phyloP scores from a whole-genome alignment of 2,797 vertebrate genomes.

The Poecilia picta region DNA sequence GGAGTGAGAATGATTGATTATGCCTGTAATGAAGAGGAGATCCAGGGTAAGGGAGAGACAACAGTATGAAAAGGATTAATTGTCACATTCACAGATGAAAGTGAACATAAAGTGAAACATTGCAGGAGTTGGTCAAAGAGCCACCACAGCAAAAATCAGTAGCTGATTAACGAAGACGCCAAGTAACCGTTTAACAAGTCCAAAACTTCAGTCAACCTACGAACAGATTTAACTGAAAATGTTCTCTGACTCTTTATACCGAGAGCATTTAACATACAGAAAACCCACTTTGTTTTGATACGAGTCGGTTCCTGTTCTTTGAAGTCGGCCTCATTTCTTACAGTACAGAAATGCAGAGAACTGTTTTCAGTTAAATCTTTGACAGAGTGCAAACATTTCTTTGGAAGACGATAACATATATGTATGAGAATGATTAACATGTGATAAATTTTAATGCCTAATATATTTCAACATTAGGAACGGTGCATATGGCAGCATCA shows the following conservation, averaged over 20 bases:
- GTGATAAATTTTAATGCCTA: neutral
- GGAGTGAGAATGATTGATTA: slow-evolving; percentile 95
- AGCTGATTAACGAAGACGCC: neutral
- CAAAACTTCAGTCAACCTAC: neutral
- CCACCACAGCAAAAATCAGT: slow-evolving; percentile 7
- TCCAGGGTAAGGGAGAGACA: slow-evolving; percentile 78
- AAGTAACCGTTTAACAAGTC: slow-evolving; percentile 12
- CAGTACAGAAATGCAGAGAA: neutral
- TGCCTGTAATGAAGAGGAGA: slow-evolving; percentile 88
- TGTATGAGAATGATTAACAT: neutral
- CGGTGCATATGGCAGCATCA: neutral
- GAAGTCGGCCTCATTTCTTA: neutral
- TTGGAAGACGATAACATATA: neutral
- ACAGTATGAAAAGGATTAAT: slow-evolving; percentile 70
- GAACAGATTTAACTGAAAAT: neutral
- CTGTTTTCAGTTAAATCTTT: neutral
- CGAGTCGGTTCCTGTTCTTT: neutral
- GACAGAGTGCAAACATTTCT: neutral
- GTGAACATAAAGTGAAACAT: slow-evolving; percentile 40
- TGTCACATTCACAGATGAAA: slow-evolving; percentile 37
- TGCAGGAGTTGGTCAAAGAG: slow-evolving; percentile 22
- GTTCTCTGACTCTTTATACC: neutral
- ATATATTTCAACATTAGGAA: neutral
- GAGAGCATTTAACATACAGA: neutral
- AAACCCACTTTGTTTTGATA: neutral